These are phyloP conservation scores for Agonum fuliginosum DNA, from an alignment of 2,888 invertebrate species.

Conservation along the genomic window DNA sequence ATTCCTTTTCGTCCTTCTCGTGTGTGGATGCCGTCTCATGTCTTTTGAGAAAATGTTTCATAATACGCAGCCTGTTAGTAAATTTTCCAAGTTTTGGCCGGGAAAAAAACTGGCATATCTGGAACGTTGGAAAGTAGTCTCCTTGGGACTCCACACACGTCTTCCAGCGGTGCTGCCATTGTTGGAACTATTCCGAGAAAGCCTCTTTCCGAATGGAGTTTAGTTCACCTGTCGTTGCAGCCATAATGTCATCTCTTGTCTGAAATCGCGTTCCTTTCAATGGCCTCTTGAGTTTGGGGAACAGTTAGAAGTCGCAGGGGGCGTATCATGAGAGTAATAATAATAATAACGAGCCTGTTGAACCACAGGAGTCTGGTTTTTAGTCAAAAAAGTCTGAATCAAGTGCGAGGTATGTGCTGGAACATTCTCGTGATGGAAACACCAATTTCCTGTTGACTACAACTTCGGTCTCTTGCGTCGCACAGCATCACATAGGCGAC, in stretches of 20 bases:
- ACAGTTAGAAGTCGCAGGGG: too few species aligned
- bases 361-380: conserved; percentile 60
- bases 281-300: conserved; percentile 56
- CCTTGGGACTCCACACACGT: conserved; percentile 35
- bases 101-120: neutral
- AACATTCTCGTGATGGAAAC: conserved; percentile 63
- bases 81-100: neutral
- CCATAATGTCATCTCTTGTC: too few species aligned
- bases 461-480: conserved; percentile 61
- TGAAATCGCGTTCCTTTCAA: conserved; percentile 60
- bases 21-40: too few species aligned
- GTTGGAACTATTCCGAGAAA: conserved; percentile 28
- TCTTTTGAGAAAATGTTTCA: neutral
- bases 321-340: conserved; percentile 62
- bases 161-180: conserved; percentile 51
- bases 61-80: neutral
- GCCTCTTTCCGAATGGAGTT: conserved; percentile 22
- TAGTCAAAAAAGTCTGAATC: conserved; percentile 61
- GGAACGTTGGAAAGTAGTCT: conserved; percentile 7
- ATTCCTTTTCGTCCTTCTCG: too few species aligned
- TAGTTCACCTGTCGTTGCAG: conserved; percentile 34
- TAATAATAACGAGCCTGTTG: too few species aligned
- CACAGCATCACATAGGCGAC: conserved; percentile 62
- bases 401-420: conserved; percentile 44
- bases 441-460: conserved; percentile 61